Evolutionary conservation across 2,888 invertebrate genomes (phyloP).

Genomic region (Drosophila fungiperda): DNA sequence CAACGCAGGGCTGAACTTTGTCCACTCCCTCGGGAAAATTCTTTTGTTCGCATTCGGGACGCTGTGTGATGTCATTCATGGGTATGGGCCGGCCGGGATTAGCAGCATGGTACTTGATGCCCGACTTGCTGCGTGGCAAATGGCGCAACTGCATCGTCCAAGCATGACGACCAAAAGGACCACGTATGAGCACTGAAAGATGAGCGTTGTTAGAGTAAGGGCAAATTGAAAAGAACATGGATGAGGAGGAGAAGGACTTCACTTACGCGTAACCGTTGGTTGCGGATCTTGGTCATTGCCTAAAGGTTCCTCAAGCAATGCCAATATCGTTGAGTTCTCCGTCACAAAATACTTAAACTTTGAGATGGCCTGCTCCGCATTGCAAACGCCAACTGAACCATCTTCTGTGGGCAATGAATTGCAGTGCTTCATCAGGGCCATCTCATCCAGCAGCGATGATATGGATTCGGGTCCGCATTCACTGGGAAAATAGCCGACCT

Average conservation of each 20-base stretch:
- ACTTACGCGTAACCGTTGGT: constrained; percentile 91
- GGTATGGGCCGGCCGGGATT: constrained; percentile 91
- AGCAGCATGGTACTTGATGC: constrained; percentile 87
- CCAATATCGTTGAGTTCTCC: constrained; percentile 95
- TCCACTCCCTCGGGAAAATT: constrained; percentile 93
- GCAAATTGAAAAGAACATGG: not conserved
- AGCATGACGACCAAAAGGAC: constrained; percentile 97
- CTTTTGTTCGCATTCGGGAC: constrained; percentile 89
- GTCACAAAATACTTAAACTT: constrained; percentile 95
- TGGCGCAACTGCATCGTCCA: constrained; percentile 97
- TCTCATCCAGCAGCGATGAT: constrained; percentile 95
- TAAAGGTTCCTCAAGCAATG: constrained; percentile 95
- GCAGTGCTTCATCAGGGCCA: constrained; percentile 91
- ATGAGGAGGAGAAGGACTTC: not conserved
- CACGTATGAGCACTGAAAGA: constrained; percentile 91
- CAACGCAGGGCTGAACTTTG: constrained; percentile 91
- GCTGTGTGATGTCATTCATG: constrained; percentile 88
- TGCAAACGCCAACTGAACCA: constrained; percentile 58
- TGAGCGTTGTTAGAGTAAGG: not conserved
- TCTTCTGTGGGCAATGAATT: constrained; percentile 86
- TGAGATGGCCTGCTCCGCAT: constrained; percentile 87
- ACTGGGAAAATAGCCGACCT: constrained; percentile 94
- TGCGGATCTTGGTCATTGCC: constrained; percentile 97
- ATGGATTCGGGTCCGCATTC: constrained; percentile 93
- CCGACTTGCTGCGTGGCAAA: constrained; percentile 92